A percentile compares a stretch with the other conserved stretches of the same genome.
Evolutionary conservation across 2,888 invertebrate genomes (phyloP).

Genomic region (Miltochrista miniata): DNA sequence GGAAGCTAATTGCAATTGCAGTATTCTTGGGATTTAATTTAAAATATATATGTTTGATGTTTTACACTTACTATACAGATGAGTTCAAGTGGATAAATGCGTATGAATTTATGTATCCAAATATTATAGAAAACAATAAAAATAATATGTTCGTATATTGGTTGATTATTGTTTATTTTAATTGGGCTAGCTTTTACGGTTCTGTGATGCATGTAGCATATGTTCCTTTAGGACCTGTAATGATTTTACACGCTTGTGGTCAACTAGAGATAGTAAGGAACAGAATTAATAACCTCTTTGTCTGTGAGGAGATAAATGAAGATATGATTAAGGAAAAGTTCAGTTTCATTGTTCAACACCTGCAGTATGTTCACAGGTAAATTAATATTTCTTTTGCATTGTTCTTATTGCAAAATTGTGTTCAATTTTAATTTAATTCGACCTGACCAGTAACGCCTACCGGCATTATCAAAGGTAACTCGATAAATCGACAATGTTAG

Average conservation of each 20-base stretch:
- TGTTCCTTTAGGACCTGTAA: constrained; percentile 53
- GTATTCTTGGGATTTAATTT: constrained; percentile 20
- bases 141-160: constrained; percentile 31
- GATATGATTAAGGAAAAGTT: constrained; percentile 33
- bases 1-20: constrained; percentile 22
- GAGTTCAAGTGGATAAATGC: constrained; percentile 35
- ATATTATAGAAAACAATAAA: constrained; percentile 36
- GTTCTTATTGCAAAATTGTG: background rate
- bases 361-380: constrained; percentile 35
- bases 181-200: constrained; percentile 27
- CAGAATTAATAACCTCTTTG: constrained; percentile 40
- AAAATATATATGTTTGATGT: constrained; percentile 29
- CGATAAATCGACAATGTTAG: no score
- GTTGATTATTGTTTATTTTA: constrained; percentile 11
- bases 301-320: constrained; percentile 13
- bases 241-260: constrained; percentile 56
- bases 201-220: constrained; percentile 41
- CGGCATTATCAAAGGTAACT: no score
- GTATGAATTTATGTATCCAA: constrained; percentile 43
- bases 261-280: constrained; percentile 48
- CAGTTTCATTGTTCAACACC: constrained; percentile 30
- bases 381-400: no score
- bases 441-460: no score
- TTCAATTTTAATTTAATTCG: no score
- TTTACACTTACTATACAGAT: constrained; percentile 30